These are phyloP conservation scores for Hydrozoanthus gracilis DNA, from an alignment of 92 coral and sea anemone genomes.

Conservation along the genomic window DNA sequence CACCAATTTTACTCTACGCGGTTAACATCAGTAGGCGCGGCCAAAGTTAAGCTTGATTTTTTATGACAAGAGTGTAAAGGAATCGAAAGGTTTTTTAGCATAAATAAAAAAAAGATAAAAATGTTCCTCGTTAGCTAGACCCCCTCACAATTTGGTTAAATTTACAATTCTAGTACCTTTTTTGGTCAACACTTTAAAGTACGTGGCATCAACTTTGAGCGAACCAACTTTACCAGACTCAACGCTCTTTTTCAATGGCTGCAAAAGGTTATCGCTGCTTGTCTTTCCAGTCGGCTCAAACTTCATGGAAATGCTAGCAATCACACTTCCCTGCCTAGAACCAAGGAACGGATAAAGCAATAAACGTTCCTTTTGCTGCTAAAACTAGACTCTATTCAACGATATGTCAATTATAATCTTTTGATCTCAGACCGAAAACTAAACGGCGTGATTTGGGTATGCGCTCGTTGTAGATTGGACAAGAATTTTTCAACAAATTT, in stretches of 20 bases:
- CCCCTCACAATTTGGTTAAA: too few relatives aligned
- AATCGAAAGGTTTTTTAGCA: too few relatives aligned
- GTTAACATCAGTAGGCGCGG: too few relatives aligned
- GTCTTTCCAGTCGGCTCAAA: background rate
- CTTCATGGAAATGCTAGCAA: background rate
- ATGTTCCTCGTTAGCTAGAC: too few relatives aligned
- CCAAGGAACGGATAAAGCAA: background rate
- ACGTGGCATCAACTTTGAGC: background rate
- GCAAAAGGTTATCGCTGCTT: background rate
- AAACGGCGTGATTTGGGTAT: too few relatives aligned
- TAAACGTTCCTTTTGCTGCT: background rate
- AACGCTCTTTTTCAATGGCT: background rate
- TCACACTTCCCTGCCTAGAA: constrained; percentile 1
- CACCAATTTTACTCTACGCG: too few relatives aligned
- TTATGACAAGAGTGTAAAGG: too few relatives aligned
- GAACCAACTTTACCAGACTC: background rate
- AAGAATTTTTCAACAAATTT: too few relatives aligned
- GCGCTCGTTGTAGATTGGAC: too few relatives aligned
- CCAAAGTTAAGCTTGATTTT: too few relatives aligned
- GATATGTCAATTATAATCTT: background rate
- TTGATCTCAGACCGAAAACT: too few relatives aligned
- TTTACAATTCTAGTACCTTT: background rate
- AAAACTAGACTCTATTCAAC: background rate
- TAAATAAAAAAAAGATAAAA: too few relatives aligned
- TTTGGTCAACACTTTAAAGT: background rate